Conservation (phyloP, 1,140 invertebrate genomes). For the Bradysia coprophila region DNA sequence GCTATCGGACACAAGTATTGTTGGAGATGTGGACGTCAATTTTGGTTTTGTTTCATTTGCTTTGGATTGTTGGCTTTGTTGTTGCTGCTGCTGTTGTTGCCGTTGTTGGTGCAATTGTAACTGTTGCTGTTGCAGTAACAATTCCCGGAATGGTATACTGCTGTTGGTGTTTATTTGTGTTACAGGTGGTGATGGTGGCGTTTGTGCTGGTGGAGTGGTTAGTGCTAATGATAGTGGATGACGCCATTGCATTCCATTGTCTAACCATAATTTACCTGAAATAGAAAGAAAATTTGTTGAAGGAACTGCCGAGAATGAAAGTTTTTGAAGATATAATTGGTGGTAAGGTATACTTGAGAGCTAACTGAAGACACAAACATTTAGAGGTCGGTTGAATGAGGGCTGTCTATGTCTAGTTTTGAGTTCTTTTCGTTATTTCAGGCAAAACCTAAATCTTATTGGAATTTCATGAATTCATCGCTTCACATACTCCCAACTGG, state of each 20-base stretch:
- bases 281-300: too few species aligned
- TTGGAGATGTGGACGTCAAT: neutral
- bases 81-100: neutral
- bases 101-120: neutral
- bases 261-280: neutral
- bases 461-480: too few species aligned
- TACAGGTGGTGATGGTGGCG: neutral
- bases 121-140: neutral
- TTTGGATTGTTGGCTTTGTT: neutral
- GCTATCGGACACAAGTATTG: neutral
- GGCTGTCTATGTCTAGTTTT: too few species aligned
- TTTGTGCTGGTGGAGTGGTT: neutral
- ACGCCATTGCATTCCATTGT: neutral
- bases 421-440: too few species aligned
- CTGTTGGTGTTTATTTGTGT: conserved; percentile 1
- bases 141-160: neutral
- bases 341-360: too few species aligned
- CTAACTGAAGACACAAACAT: too few species aligned
- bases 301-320: too few species aligned
- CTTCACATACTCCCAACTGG: too few species aligned
- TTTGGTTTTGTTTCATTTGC: neutral
- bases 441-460: too few species aligned
- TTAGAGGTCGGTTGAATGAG: too few species aligned
- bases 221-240: neutral
- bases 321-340: too few species aligned